phyloP scores from a whole-genome alignment of 2,113 vertebrate genomes.

The Puffinus mauretanicus region DNA sequence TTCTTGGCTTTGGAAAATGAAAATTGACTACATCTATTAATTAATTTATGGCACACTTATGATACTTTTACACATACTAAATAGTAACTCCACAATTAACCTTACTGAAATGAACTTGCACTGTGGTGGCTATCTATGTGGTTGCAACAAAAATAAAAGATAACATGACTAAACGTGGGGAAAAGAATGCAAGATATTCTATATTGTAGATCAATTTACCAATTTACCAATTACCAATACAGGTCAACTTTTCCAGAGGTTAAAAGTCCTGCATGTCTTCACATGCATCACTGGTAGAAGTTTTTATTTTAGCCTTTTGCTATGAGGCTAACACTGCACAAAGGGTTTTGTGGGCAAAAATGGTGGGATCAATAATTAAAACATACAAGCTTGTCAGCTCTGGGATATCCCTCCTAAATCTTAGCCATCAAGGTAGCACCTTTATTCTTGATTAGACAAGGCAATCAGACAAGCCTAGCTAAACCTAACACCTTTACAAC shows the following conservation, averaged over 20 bases:
- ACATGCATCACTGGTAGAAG: neutral
- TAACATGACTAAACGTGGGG: neutral
- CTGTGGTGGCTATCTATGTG: neutral
- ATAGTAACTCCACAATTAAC: neutral
- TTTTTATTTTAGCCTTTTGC: neutral
- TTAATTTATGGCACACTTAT: neutral
- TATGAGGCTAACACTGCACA: slow-evolving; percentile 10
- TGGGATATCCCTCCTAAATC: slow-evolving; percentile 56
- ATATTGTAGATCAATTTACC: neutral
- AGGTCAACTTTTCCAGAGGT: neutral
- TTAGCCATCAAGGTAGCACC: slow-evolving; percentile 55
- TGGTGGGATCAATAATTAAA: slow-evolving; percentile 64
- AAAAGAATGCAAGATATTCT: neutral
- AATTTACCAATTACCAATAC: neutral
- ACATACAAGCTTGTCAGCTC: slow-evolving; percentile 27
- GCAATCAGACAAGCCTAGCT: slow-evolving; percentile 69
- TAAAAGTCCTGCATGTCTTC: neutral
- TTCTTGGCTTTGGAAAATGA: neutral
- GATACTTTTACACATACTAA: neutral
- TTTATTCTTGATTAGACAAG: slow-evolving; percentile 70
- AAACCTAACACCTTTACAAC: slow-evolving; percentile 71
- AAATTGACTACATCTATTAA: neutral
- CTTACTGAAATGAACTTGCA: neutral
- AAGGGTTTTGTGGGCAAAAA: slow-evolving; percentile 36
- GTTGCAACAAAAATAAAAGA: neutral